Evolutionary conservation across 1,140 invertebrate species (phyloP).

Genomic region (silkworm (Bombyx mori)): ASM3026992v2 NC_085118.1:16741001-16741500

Average conservation of each 20-base stretch:
- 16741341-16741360: constrained; percentile 80
- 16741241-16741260: constrained; percentile 83
- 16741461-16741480: constrained; percentile 85
- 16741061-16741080: constrained; percentile 87
- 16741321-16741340: constrained; percentile 85
- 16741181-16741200: constrained; percentile 78
- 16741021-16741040: constrained; percentile 78
- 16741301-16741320: constrained; percentile 88
- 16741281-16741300: constrained; percentile 89
- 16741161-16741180: constrained; percentile 81
- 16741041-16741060: constrained; percentile 79
- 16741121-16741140: constrained; percentile 83
- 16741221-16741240: constrained; percentile 84
- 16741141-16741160: constrained; percentile 87
- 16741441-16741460: constrained; percentile 91
- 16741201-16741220: constrained; percentile 86
- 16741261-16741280: constrained; percentile 83
- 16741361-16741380: constrained; percentile 91
- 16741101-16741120: constrained; percentile 86
- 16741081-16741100: constrained; percentile 86
- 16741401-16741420: constrained; percentile 81
- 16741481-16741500: constrained; percentile 79
- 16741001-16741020: constrained; percentile 85
- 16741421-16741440: constrained; percentile 86
- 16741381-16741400: constrained; percentile 82